phyloP scores from a whole-genome alignment of 1,140 invertebrate species.

The Drosophila insularis region DNA sequence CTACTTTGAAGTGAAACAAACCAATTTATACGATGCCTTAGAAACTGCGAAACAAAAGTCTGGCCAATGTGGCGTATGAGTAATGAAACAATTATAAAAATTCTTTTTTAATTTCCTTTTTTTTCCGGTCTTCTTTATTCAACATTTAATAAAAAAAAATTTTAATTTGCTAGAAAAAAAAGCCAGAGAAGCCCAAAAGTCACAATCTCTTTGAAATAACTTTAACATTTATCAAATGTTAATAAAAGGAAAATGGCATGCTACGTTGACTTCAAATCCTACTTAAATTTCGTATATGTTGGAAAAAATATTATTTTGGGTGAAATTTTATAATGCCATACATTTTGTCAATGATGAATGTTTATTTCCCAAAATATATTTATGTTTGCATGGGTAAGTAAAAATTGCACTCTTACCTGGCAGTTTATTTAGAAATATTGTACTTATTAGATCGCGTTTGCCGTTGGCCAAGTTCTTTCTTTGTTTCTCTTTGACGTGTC shows the following conservation, averaged over 20 bases:
- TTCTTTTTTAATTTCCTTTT: background rate
- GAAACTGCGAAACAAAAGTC: background rate
- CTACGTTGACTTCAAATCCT: constrained; percentile 1
- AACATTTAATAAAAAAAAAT: background rate
- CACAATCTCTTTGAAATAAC: background rate
- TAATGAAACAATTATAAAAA: background rate
- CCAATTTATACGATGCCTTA: background rate
- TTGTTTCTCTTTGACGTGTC: background rate
- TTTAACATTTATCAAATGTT: background rate
- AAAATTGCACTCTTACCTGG: background rate
- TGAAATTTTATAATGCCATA: background rate
- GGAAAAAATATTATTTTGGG: background rate
- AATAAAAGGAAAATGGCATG: background rate
- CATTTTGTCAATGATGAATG: constrained; percentile 4
- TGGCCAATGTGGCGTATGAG: background rate
- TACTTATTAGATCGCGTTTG: constrained; percentile 5
- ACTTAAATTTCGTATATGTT: background rate
- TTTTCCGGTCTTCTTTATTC: background rate
- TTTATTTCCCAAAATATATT: background rate
- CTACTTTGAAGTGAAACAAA: background rate
- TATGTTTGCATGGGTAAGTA: too few species aligned
- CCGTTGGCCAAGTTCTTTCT: background rate
- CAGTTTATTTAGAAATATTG: constrained; percentile 3
- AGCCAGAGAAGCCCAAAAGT: background rate
- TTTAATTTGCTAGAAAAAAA: background rate